Conservation (phyloP, 2,113 vertebrate genomes). For the Tyrannus savana region DNA sequence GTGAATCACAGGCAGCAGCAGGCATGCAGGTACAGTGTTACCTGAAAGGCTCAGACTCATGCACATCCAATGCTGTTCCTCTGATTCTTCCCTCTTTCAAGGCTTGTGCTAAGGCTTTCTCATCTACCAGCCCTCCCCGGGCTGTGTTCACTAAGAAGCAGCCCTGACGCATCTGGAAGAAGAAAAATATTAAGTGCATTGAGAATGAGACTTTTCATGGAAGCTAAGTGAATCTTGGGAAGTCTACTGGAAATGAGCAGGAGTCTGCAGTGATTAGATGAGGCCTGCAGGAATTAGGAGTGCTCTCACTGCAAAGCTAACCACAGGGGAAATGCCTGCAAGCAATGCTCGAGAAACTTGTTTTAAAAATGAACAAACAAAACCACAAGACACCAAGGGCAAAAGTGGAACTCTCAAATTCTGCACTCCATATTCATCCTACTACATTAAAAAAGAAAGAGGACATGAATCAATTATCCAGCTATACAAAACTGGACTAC, state of each 20-base stretch:
- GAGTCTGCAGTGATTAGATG: constrained; percentile 54
- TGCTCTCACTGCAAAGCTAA: constrained; percentile 52
- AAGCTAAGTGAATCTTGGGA: constrained; percentile 9
- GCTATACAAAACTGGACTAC: not conserved
- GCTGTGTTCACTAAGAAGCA: constrained; percentile 91
- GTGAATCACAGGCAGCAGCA: not conserved
- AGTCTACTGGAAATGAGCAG: constrained; percentile 48
- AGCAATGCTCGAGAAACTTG: constrained; percentile 50
- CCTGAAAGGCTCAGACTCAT: constrained; percentile 91
- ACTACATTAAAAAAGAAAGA: constrained; percentile 5
- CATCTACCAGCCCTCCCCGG: constrained; percentile 87
- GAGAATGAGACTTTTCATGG: not conserved
- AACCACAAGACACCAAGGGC: constrained; percentile 1
- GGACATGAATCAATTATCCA: constrained; percentile 8
- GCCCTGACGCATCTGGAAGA: constrained; percentile 87
- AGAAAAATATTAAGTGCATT: not conserved
- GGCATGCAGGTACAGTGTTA: constrained; percentile 12
- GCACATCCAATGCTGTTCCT: constrained; percentile 88
- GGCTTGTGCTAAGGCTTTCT: constrained; percentile 89
- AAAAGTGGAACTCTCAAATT: constrained; percentile 50
- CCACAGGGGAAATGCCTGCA: constrained; percentile 49
- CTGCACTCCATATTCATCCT: constrained; percentile 27
- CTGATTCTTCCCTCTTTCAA: constrained; percentile 90
- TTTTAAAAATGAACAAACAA: constrained; percentile 35
- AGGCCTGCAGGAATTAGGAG: constrained; percentile 33